Base-by-base conservation (phyloP, 2,888 invertebrate species). In the Euclidia mi region DNA sequence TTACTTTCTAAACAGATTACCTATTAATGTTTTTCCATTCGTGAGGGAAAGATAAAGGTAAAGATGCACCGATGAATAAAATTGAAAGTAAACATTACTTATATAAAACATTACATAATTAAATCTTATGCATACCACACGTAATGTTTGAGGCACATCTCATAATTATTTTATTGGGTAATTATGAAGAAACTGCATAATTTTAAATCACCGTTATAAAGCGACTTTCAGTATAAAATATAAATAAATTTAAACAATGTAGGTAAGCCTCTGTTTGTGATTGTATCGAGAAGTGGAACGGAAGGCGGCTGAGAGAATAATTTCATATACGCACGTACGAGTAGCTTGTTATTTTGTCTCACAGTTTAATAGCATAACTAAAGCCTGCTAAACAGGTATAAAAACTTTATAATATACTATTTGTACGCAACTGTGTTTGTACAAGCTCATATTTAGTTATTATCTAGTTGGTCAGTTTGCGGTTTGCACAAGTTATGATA, bases 241-340 rank as follows among this genome's bases (percentile, higher is more conserved):
- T 15, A 7, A 15, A 15, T n/a, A 7, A n/a, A 25, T 47, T 28
- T 53, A 40, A 11, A 42, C 45, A 38, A 14, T 31, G 37, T 45
- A 37, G 52, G 49, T 44, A 29, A 47, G 6, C 14, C n/a, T 32
- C 56, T 31, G 45, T 49, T 47, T 47, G 60, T 52, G 62, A 55
- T 65, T 69, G 46, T 52, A 56, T 58, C 46, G 55, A 52, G 51
- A 73, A 68, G 61, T 55, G 41, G 64, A 57, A 44, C 55, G 62
- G 49, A 65, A 65, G 62, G 51, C 15, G 38, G 44, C 44, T 47
- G 51, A 41, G 56, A 69, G 58, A 65, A 76, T 76, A 69, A 70
- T 79, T 72, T 68, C 52, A 74, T 65, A 70, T 46, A 65, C 71
- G 61, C 72, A 67, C 65, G 68, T 65, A 55, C 56, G 56, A 57